Evolutionary conservation across 2,113 vertebrate genomes (phyloP).

Genomic region (Rhea americana): DNA sequence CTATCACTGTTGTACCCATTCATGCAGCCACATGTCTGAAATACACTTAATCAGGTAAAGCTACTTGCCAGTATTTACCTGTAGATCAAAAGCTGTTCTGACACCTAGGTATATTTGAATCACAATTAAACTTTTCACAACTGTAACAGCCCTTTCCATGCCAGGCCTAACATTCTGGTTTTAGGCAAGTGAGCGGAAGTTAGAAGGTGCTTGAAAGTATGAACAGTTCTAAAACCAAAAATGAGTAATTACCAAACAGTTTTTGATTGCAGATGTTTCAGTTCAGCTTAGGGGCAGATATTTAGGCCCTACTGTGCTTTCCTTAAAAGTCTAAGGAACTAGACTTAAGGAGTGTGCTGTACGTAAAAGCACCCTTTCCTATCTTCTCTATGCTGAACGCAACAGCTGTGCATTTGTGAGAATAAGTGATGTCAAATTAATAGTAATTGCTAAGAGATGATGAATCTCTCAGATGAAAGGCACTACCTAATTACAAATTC

Average conservation of each 20-base stretch:
- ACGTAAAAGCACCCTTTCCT: neutral
- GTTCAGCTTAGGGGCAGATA: slow-evolving; percentile 28
- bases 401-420: neutral
- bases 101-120: slow-evolving; percentile 41
- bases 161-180: neutral
- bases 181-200: slow-evolving; percentile 38
- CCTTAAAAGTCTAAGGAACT: neutral
- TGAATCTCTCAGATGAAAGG: slow-evolving; percentile 23
- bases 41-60: neutral
- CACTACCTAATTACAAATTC: neutral
- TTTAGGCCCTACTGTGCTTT: neutral
- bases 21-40: slow-evolving; percentile 24
- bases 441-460: neutral
- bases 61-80: slow-evolving; percentile 25
- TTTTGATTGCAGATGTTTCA: slow-evolving; percentile 21
- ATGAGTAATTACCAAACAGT: neutral
- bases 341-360: neutral
- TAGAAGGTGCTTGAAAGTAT: slow-evolving; percentile 24
- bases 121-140: slow-evolving; percentile 22
- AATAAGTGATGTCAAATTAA: slow-evolving; percentile 7
- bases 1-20: neutral
- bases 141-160: neutral
- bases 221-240: neutral
- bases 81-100: slow-evolving; percentile 52
- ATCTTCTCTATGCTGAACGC: neutral